A percentile compares a stretch with the other conserved stretches of the same genome.
Conservation (phyloP, 2,113 vertebrate species). For the Zapornia atra region DNA sequence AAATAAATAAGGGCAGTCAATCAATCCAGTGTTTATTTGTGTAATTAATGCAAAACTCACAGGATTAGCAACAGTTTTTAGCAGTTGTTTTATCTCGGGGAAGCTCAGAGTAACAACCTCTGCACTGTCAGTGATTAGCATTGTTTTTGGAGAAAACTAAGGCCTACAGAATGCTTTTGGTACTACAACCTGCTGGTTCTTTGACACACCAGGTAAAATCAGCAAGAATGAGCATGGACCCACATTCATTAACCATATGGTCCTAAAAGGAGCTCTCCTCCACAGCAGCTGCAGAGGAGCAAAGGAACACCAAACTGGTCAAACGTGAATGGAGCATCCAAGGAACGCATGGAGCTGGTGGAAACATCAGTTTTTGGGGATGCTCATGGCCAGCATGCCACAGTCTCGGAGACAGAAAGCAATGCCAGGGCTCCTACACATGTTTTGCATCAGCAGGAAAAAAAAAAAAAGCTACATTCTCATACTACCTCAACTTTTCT, state of each 20-base stretch:
- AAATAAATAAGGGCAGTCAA: background rate
- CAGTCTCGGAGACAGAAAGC: background rate
- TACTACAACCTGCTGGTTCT: background rate
- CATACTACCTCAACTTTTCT: background rate
- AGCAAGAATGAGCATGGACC: background rate
- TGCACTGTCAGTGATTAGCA: background rate
- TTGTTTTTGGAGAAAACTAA: background rate
- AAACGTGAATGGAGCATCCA: accelerated
- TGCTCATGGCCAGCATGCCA: background rate
- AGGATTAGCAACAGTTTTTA: background rate
- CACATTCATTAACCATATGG: background rate
- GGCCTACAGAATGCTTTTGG: background rate
- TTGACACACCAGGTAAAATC: background rate
- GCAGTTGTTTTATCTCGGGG: background rate
- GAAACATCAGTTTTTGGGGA: background rate
- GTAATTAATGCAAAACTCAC: background rate
- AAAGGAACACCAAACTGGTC: background rate
- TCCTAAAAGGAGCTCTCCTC: background rate
- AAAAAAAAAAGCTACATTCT: background rate
- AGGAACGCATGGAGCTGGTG: background rate
- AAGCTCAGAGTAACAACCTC: background rate
- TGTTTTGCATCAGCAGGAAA: background rate
- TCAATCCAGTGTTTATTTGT: background rate
- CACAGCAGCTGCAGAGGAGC: background rate
- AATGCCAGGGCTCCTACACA: background rate